Evolutionary conservation across 2,797 vertebrate genomes (phyloP), one percentile per base, ranked within the genome.

Genomic region (Philypnodon macrostomus): DNA sequence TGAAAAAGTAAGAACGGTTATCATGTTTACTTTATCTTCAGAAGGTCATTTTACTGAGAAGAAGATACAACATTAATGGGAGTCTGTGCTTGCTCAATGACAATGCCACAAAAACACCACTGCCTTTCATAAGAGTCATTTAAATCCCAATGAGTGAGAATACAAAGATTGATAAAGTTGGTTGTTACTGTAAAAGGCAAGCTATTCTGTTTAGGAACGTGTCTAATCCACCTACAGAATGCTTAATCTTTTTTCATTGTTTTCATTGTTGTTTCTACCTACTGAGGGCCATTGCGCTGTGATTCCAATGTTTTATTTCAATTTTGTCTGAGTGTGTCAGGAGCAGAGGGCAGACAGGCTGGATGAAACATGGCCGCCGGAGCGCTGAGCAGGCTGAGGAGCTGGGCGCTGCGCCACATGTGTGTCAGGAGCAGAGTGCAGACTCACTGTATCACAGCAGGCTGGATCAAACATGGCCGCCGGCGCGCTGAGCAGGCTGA

Each of bases 301-400:
- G n/a, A n/a, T n/a, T n/a, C n/a, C n/a, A n/a, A n/a, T n/a, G n/a
- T n/a, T n/a, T n/a, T n/a, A n/a, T n/a, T n/a, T n/a, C n/a, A n/a
- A n/a, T n/a, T n/a, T n/a, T n/a, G n/a, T n/a, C n/a, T n/a, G n/a
- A n/a, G 5, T 41, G 18, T 48, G 32, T 45, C 13, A 12, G 31
- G 8, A 41, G 31, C 10, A 47, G 34, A 5, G 29, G 15, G 19
- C 4, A 0, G 48, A 76, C 47, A 85, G 32, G 86, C 86, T 0
- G 95, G 93, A 12, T 87, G 87, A 63, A 98, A 81, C 94, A 98
- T 92, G 84, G 79, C 8, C 2, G 89, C 86, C 0, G 94, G 77
- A 0, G 73, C 61, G 9, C 90, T 86, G 26, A 94, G 89, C 53
- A 98, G 84, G 64, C 92, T 94, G 41, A 98, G 92, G 27, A 98